Evolutionary conservation across 2,113 vertebrate species (phyloP).

Genomic region (Channa argus): DNA sequence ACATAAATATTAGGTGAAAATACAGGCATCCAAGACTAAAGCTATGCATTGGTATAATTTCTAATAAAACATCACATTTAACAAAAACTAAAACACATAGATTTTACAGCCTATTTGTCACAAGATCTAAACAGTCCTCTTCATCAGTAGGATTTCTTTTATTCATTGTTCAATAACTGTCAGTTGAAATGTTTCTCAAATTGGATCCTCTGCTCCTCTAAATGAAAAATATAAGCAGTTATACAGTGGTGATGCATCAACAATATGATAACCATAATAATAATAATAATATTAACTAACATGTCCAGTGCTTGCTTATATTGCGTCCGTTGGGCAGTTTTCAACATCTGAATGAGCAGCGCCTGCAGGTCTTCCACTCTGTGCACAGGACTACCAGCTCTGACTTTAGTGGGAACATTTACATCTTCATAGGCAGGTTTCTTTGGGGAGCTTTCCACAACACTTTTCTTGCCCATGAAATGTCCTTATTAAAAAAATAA

Average conservation of each 20-base stretch:
- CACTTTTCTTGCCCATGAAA: slow-evolving; percentile 96
- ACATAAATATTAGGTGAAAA: slow-evolving; percentile 14
- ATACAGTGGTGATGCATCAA: not conserved
- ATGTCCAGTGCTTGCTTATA: slow-evolving; percentile 31
- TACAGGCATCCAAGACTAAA: not conserved
- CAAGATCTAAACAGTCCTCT: slow-evolving; percentile 15
- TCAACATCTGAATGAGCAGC: slow-evolving; percentile 81
- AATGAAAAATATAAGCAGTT: slow-evolving; percentile 23
- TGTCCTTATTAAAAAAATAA: slow-evolving; percentile 82
- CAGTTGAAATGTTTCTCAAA: slow-evolving; percentile 35
- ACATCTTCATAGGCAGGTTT: slow-evolving; percentile 59
- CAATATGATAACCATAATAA: not conserved
- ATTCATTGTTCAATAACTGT: not conserved
- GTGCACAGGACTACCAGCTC: slow-evolving; percentile 52
- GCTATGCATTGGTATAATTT: too few species aligned
- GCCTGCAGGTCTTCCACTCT: slow-evolving; percentile 74
- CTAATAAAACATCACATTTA: not conserved
- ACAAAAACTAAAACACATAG: not conserved
- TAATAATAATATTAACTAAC: slow-evolving; percentile 36
- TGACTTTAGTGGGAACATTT: slow-evolving; percentile 3
- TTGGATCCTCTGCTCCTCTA: slow-evolving; percentile 48
- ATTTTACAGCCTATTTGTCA: not conserved
- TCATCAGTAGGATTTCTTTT: slow-evolving; percentile 21
- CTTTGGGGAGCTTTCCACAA: slow-evolving; percentile 68
- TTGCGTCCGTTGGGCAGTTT: slow-evolving; percentile 76